These are phyloP conservation scores for Psittacula derbiana DNA, from an alignment of 2,797 vertebrate species.

Conservation along the genomic window DNA sequence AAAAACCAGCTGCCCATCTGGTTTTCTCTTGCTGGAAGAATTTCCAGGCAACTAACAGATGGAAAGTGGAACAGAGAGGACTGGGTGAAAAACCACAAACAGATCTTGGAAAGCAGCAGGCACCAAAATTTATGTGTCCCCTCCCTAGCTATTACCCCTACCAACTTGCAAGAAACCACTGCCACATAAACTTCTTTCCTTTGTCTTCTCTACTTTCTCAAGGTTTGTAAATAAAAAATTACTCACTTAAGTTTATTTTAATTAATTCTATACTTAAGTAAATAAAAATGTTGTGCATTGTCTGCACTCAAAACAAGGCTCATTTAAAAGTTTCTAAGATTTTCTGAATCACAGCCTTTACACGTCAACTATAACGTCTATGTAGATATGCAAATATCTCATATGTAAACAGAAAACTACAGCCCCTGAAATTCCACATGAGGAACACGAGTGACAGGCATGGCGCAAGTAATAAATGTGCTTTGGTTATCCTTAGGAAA, in stretches of 20 bases:
- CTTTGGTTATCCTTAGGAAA: not conserved
- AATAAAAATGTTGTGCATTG: not conserved
- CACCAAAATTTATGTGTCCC: not conserved
- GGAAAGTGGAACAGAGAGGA: not conserved
- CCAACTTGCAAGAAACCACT: not conserved
- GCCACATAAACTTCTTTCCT: not conserved
- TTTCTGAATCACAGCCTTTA: not conserved
- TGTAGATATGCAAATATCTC: not conserved
- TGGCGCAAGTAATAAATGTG: fast-evolving
- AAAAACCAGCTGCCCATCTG: not conserved
- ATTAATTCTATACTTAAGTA: not conserved
- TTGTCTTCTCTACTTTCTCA: not conserved
- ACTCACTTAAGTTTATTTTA: not conserved
- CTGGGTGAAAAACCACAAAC: not conserved
- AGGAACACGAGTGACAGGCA: not conserved
- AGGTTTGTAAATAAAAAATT: not conserved
- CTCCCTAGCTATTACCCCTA: not conserved
- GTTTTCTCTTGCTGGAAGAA: not conserved
- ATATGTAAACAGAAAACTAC: not conserved
- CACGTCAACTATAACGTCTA: fast-evolving
- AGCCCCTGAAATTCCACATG: not conserved
- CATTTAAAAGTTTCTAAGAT: not conserved
- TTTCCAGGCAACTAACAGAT: not conserved
- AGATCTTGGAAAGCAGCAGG: not conserved
- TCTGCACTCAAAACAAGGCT: not conserved